A percentile compares a stretch with the other conserved stretches of the same genome.
These are phyloP conservation scores for Pecten maximus DNA, from an alignment of 2,888 invertebrate genomes.

Conservation along the genomic window DNA sequence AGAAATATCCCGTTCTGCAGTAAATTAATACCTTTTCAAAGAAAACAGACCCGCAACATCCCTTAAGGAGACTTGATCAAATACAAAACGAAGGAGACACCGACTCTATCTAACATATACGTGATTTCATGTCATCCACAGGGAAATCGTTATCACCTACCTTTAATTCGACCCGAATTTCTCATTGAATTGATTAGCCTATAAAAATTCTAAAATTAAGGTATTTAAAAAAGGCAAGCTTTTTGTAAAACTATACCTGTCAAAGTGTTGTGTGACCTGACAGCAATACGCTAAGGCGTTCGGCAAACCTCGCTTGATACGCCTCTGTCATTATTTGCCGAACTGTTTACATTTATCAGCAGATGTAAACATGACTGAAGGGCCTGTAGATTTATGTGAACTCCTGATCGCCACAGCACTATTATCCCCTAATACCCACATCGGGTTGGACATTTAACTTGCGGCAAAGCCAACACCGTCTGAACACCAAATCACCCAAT, in stretches of 20 bases:
- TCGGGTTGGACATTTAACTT: constrained; percentile 6
- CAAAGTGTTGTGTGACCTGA: not conserved
- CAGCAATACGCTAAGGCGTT: not conserved
- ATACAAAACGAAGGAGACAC: too few species aligned
- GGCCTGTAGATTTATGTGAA: constrained; percentile 23
- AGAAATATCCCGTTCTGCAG: not conserved
- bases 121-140: too few species aligned
- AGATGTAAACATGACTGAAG: constrained; percentile 16
- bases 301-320: not conserved
- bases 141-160: too few species aligned
- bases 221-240: not conserved
- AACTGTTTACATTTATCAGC: constrained; percentile 21
- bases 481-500: not conserved
- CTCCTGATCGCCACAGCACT: not conserved
- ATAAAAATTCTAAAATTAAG: not conserved
- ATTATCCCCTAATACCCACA: constrained; percentile 18
- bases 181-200: too few species aligned
- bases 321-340: not conserved
- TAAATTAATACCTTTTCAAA: too few species aligned
- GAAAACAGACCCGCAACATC: too few species aligned
- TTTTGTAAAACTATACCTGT: not conserved
- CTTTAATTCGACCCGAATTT: too few species aligned
- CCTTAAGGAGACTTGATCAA: too few species aligned
- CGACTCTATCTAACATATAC: too few species aligned
- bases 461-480: constrained; percentile 6